Evolutionary conservation across 2,888 invertebrate species (phyloP).

Genomic region (Apotomis capreana): DNA sequence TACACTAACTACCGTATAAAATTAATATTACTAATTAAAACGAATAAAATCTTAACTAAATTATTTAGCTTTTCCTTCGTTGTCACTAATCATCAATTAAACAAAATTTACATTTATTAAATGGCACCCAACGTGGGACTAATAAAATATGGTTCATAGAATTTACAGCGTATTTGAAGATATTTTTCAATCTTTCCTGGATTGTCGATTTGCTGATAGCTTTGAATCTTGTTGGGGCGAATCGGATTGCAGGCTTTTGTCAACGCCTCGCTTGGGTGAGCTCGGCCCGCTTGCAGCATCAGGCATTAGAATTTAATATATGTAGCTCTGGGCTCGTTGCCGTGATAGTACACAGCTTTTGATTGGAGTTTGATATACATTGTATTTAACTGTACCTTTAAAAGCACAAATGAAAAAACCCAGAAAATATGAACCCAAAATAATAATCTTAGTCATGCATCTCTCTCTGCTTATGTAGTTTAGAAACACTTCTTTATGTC

Average conservation of each 20-base stretch:
- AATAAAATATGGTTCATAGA: constrained; percentile 5
- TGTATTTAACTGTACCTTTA: too few species aligned
- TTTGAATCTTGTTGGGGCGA: constrained; percentile 43
- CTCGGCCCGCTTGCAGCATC: constrained; percentile 20
- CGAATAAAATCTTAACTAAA: too few species aligned
- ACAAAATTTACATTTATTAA: too few species aligned
- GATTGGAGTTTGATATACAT: not conserved
- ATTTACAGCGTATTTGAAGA: constrained; percentile 27
- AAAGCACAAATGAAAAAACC: too few species aligned
- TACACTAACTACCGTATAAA: too few species aligned
- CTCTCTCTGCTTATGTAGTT: too few species aligned
- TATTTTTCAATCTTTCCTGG: constrained; percentile 35
- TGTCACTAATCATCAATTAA: too few species aligned
- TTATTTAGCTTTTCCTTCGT: too few species aligned
- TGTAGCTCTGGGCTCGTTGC: constrained; percentile 2
- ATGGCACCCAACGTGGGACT: constrained; percentile 28
- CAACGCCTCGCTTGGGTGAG: constrained; percentile 42
- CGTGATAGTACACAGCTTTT: constrained; percentile 8
- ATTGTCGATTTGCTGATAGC: constrained; percentile 35
- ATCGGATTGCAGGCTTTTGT: constrained; percentile 44
- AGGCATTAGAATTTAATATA: constrained; percentile 27
- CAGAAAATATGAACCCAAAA: too few species aligned
- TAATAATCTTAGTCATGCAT: too few species aligned
- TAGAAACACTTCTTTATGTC: too few species aligned
- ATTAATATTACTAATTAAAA: too few species aligned